phyloP scores from a whole-genome alignment of 53 echinoderm and acorn worm species.

The Zoroaster sp. region DNA sequence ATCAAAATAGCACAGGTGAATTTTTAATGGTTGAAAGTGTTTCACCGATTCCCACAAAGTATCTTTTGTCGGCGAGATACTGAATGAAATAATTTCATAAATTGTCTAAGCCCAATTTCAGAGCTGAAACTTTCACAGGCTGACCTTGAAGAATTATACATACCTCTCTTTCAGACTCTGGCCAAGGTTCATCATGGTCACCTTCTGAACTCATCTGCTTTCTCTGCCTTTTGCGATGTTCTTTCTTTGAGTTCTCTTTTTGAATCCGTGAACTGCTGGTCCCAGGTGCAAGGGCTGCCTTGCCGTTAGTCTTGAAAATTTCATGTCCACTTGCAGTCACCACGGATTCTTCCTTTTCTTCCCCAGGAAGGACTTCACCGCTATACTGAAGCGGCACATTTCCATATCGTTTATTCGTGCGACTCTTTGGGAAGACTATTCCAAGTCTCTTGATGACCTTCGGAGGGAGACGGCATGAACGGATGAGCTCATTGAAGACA shows the following conservation, averaged over 20 bases:
- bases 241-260: background rate
- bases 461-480: constrained; percentile 80
- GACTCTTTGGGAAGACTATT: constrained; percentile 76
- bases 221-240: background rate
- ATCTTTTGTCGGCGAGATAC: too few species aligned
- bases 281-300: background rate
- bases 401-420: constrained; percentile 81
- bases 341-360: constrained; percentile 20
- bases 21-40: too few species aligned
- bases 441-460: constrained; percentile 80
- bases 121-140: too few species aligned
- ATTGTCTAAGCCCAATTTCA: too few species aligned
- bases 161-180: background rate
- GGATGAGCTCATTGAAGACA: constrained; percentile 71
- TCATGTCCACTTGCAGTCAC: constrained; percentile 73
- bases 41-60: too few species aligned
- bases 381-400: constrained; percentile 85
- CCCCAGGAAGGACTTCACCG: constrained; percentile 23
- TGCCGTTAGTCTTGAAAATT: constrained; percentile 40
- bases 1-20: too few species aligned
- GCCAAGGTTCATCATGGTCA: background rate
- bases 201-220: background rate
- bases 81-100: too few species aligned
- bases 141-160: too few species aligned
- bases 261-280: background rate